Conservation (phyloP, 2,797 vertebrate genomes). For the Melanogrammus aeglefinus region DNA sequence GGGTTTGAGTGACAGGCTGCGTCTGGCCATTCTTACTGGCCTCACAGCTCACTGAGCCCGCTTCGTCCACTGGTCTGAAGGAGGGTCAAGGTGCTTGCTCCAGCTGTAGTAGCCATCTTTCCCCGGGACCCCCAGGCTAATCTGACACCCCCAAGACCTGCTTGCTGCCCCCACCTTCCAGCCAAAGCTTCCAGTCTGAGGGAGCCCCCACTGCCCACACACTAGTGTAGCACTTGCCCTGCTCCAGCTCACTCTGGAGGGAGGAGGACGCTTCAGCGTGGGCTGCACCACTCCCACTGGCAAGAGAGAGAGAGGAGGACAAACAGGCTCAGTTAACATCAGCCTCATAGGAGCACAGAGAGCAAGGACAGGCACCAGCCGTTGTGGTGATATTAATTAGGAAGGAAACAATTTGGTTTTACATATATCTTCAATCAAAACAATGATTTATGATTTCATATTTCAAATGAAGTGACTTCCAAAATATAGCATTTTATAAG, state of each 20-base stretch:
- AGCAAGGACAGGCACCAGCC: too few relatives aligned
- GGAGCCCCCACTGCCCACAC: constrained; percentile 15
- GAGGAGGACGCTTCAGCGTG: constrained; percentile 28
- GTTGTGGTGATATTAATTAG: too few relatives aligned
- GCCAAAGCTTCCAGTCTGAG: constrained; percentile 34
- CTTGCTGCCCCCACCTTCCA: constrained; percentile 51
- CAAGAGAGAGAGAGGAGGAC: too few relatives aligned
- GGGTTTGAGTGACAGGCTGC: constrained; percentile 2
- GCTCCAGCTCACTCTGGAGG: constrained; percentile 32
- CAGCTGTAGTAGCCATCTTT: constrained; percentile 51
- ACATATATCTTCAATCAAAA: too few relatives aligned
- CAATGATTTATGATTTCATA: too few relatives aligned
- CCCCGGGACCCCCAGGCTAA: constrained; percentile 34
- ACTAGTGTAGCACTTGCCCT: constrained; percentile 38
- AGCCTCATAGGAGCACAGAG: too few relatives aligned
- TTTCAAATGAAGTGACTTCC: too few relatives aligned
- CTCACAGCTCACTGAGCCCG: constrained; percentile 11
- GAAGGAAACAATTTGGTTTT: too few relatives aligned
- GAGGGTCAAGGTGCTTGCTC: constrained; percentile 60
- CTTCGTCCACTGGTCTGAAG: constrained; percentile 20
- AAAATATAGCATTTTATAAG: too few relatives aligned
- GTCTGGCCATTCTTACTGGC: background rate
- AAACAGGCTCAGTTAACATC: too few relatives aligned
- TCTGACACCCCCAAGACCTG: constrained; percentile 26
- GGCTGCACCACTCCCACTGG: constrained; percentile 14